phyloP scores from a whole-genome alignment of 2,113 vertebrate genomes.

The Pantherophis guttatus region DNA sequence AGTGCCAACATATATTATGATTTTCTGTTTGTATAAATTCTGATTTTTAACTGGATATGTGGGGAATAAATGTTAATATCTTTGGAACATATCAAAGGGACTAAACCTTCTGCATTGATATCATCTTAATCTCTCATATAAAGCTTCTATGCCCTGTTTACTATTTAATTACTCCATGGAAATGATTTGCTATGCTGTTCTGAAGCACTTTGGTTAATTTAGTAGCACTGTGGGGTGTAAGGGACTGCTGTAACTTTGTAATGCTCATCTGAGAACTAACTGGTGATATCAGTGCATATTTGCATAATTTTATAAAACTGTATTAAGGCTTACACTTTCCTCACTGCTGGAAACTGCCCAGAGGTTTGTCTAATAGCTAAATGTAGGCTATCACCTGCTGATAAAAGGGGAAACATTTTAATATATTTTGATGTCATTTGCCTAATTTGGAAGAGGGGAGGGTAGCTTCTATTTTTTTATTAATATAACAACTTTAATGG shows the following conservation, averaged over 20 bases:
- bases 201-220: conserved; percentile 25
- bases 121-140: neutral
- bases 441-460: neutral
- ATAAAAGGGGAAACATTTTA: conserved; percentile 23
- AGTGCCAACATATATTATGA: neutral
- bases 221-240: neutral
- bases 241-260: conserved; percentile 18
- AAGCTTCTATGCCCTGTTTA: conserved; percentile 7
- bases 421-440: neutral
- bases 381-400: neutral
- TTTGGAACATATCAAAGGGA: neutral
- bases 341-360: neutral
- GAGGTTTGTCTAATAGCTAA: neutral
- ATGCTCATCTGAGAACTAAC: neutral
- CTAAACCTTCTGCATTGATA: neutral
- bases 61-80: neutral
- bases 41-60: neutral
- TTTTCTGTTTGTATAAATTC: conserved; percentile 2
- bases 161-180: conserved; percentile 14
- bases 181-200: conserved; percentile 22
- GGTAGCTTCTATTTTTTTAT: neutral
- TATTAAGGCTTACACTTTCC: conserved; percentile 13
- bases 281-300: neutral
- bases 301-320: neutral
- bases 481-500: neutral